Evolutionary conservation across 2,113 vertebrate genomes (phyloP), one percentile per base, ranked within the genome.

Genomic region (Neogobius melanostomus): DNA sequence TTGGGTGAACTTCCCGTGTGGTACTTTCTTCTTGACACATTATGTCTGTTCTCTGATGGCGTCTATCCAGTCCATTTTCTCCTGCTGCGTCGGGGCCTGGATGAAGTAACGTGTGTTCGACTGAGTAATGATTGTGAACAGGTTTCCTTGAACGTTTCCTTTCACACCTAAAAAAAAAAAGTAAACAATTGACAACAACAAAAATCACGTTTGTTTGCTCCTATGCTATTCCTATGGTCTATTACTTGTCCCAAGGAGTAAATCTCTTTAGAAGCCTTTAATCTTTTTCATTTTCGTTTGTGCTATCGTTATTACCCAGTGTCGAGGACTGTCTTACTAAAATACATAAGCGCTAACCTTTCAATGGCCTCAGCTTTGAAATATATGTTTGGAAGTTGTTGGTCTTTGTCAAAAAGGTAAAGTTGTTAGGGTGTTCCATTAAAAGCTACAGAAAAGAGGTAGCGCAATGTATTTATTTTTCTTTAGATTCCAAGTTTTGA

Each of bases 61-160:
- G 57, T 95, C 93, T 42, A 99, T 95, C 97, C 97, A 98, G 61
- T 95, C 92, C 65, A 90, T 90, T 90, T 96, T 92, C 79, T 98
- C 94, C 82, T 93, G 87, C 47, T 93, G 91, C 73, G 91, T 95
- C 67, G 96, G 95, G 45, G 97, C 95, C 91, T 99, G 96, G 72
- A 99, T 96, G 69, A 95, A 99, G 87, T 98, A 99, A 80, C 91
- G 95, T 43, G 81, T 90, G 80, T 99, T 94, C 7, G 91, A 89
- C 82, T 95, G 95, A 10, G 97, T 98, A 84, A 99, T 99, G 90
- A 99, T 96, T 90, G 98, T 97, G 83, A 99, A 97, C 68, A 99
- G 91, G 76, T 98, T 98, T 69, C 97, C 97, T 79, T 99, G 96
- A 69, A 98, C 92, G 48, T 98, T 98, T 9, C 96, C 96, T 84